A percentile compares a stretch with the other conserved stretches of the same genome.
phyloP scores from a whole-genome alignment of 2,888 invertebrate genomes.

The Dione juno region DNA sequence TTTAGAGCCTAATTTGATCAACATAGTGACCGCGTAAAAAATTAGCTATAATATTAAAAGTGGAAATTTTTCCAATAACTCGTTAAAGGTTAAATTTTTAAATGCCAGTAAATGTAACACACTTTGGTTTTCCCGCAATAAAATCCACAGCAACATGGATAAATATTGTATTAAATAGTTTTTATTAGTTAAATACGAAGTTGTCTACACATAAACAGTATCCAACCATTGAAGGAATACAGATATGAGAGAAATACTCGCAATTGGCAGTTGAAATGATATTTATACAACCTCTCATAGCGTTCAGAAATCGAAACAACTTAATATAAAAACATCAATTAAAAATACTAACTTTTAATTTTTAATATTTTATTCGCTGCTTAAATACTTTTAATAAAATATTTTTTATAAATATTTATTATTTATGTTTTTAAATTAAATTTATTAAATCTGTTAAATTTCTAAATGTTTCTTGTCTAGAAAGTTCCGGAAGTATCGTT shows the following conservation, averaged over 20 bases:
- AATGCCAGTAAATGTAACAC: slow-evolving; percentile 25
- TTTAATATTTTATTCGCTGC: not conserved
- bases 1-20: slow-evolving; percentile 39
- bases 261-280: slow-evolving; percentile 12
- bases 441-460: not conserved
- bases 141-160: slow-evolving; percentile 36
- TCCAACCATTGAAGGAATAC: not conserved
- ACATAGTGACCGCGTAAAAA: slow-evolving; percentile 42
- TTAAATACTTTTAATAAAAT: not conserved
- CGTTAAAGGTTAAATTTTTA: slow-evolving; percentile 20
- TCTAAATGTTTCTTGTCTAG: slow-evolving; percentile 34
- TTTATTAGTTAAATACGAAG: slow-evolving; percentile 3
- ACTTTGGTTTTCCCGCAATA: slow-evolving; percentile 29
- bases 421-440: not conserved
- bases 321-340: not conserved
- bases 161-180: slow-evolving; percentile 1
- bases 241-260: not conserved
- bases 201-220: not conserved
- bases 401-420: not conserved
- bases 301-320: slow-evolving; percentile 4
- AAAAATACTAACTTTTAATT: not conserved
- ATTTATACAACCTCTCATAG: slow-evolving; percentile 6
- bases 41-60: slow-evolving; percentile 34
- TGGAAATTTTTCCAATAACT: slow-evolving; percentile 27
- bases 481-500: slow-evolving; percentile 57